Base-by-base conservation (phyloP, 2,888 invertebrate species). In the Meiosimyza decipiens region DNA sequence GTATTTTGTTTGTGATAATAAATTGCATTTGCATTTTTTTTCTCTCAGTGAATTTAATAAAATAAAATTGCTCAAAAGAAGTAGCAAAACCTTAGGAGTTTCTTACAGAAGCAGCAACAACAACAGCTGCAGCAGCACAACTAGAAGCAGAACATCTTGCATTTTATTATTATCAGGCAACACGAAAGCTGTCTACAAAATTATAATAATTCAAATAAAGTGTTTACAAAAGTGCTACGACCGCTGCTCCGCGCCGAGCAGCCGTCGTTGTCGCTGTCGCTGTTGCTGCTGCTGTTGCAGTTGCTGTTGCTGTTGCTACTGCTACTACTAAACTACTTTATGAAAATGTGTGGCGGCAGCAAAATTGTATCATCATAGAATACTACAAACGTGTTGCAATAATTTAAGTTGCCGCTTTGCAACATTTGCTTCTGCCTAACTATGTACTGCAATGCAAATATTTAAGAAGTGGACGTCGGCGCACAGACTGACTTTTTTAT, bases 181-280 rank as follows among this genome's bases (percentile, higher is more conserved):
- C 78, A 76, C 77, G 78, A 79, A 75, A 74, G 74, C 74, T 75
- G 77, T 76, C 77, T 77, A 73, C 73, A 73, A 76, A 77, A 77
- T 77, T 77, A 77, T 76, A 77, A 77, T 77, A 77, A 77, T 76
- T 77, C 76, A 77, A 75, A 75, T 74, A 76, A 76, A 76, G 74
- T 77, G 77, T 71, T 76, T n/a, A 52, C 55, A 16, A 51, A 62
- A 62, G 60, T 62, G 51, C 22, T 55, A 22, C 55, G 18, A 22
- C 57, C 28, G 28, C 57, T 57, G 57, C 55, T 55, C 3, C 18
- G 15, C 2, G 59, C 28, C 7, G 59, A 13, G 50, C 12, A 15
- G n/a, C 16, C 49, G 63, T 12, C 51, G 50, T 47, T 16, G 47
- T 16, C n/a, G 62, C 28, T 60, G 28, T 1, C 40, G 9, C 28